Evolutionary conservation across 2,113 vertebrate genomes (phyloP), one percentile per base, ranked within the genome.

Genomic region (Salminus brasiliensis): DNA sequence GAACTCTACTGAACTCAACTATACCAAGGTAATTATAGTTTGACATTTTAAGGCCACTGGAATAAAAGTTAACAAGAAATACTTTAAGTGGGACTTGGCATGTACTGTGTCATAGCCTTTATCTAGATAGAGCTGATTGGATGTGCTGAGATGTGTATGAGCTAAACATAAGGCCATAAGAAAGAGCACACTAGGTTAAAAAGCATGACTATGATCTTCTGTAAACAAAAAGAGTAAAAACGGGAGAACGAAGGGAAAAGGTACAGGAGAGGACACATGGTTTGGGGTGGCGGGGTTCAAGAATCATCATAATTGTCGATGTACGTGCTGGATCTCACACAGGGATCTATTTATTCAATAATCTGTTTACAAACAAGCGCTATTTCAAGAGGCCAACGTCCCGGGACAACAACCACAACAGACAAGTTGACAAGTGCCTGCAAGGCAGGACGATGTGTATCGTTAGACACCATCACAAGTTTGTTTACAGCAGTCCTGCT

Each of bases 331-430:
- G 45, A 73, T 74, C 59, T 65, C 45, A 41, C 32, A 72, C 45
- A n/a, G 30, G 36, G 32, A 29, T 49, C 47, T 49, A 43, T 52
- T 47, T 79, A 52, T 55, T 53, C 57, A 39, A 13, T 29, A 18
- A 25, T 57, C 30, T 80, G 23, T 74, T 80, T 68, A 68, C 52
- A 74, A 80, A 80, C 49, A 68, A 57, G 32, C 32, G 39, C 32
- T 55, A 21, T 43, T 74, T 74, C 27, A 70, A 74, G 71, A 62
- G 57, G 55, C 43, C 16, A 25, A 73, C 45, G 13, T 57, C 36
- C 36, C n/a, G 2, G 23, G 23, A 74, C 68, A 76, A 52, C 53
- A 52, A 52, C 27, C 29, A 29, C 59, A 74, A 65, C 43, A 21
- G 45, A 15, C 62, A 53, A 52, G 16, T 23, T 12, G 30, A 60